These are phyloP conservation scores for Crossaster papposus DNA, from an alignment of 53 echinoderm and acorn worm species.

Conservation along the genomic window DNA sequence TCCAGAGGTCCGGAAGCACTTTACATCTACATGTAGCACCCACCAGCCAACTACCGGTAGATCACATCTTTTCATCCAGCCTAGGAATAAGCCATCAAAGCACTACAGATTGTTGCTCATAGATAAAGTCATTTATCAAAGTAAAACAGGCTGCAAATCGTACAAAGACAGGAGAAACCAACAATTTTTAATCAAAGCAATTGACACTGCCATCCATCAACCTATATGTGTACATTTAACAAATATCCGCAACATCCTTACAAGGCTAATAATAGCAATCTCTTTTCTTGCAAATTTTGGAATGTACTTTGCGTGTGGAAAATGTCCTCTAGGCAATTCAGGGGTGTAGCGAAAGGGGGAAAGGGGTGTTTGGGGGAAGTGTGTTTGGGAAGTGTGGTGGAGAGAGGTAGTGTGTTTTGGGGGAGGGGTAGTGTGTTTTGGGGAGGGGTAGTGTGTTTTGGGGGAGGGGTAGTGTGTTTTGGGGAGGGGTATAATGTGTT, in stretches of 20 bases:
- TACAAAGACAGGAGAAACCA: neutral
- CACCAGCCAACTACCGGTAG: neutral
- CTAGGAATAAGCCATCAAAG: neutral
- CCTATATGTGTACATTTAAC: neutral
- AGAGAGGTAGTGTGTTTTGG: too few species aligned
- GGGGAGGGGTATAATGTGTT: too few species aligned
- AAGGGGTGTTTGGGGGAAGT: too few species aligned
- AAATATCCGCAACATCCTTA: neutral
- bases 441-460: too few species aligned
- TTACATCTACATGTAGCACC: neutral
- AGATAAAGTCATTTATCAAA: conserved; percentile 22
- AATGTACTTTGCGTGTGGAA: neutral
- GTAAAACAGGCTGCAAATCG: neutral
- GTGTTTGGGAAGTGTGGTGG: too few species aligned
- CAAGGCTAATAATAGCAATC: neutral
- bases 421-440: too few species aligned
- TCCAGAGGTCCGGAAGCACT: too few species aligned
- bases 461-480: too few species aligned
- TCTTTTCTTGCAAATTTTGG: neutral
- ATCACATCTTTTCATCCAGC: neutral
- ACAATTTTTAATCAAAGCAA: neutral
- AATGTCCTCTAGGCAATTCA: too few species aligned
- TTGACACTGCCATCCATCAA: neutral
- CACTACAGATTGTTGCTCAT: neutral
- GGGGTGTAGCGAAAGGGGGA: too few species aligned